Base-by-base conservation (phyloP, 2,797 vertebrate genomes). In the Sphenodon punctatus region DNA sequence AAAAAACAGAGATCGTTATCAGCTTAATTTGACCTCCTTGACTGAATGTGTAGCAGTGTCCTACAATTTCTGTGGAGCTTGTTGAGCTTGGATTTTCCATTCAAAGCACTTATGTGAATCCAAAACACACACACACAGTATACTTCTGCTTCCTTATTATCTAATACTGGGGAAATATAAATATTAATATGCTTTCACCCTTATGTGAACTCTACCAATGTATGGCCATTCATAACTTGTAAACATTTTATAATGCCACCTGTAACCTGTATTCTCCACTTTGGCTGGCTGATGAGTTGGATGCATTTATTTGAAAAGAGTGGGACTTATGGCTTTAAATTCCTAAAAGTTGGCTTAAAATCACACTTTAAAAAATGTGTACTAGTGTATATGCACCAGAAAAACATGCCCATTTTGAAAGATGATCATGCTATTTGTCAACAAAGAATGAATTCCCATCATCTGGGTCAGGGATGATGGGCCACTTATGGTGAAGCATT, bases 1-100 rank as follows among this genome's bases (percentile, higher is more conserved):
- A 45, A 74, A 82, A 89, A 84, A 68, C 49, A 87, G 69, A 27
- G 60, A 58, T 25, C 80, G 34, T 65, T 85, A 69, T 59, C 74
- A 80, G 6, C 77, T 80, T 70, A 10, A 22, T 86, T 68, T 45
- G 72, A 78, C 14, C 32, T 36, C 32, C 58, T 19, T 76, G 72
- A 53, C 64, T 79, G 34, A 70, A 71, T 25, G 17, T 56, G 27
- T 27, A 89, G 53, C 86, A 82, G 73, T 68, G 51, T n/a, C 27
- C 8, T 3, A 5, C 66, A n/a, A n/a, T n/a, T 76, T 68, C 60
- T 85, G 5, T 68, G 34, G 51, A 64, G 76, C 36, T 89, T 64
- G 39, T 64, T n/a, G n/a, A n/a, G n/a, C n/a, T n/a, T n/a, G n/a
- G 25, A 55, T 81, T 56, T 88, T 36, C 67, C 77, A 41, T 48